Conservation (phyloP, 2,113 vertebrate genomes). For the Eretmochelys imbricata region DNA sequence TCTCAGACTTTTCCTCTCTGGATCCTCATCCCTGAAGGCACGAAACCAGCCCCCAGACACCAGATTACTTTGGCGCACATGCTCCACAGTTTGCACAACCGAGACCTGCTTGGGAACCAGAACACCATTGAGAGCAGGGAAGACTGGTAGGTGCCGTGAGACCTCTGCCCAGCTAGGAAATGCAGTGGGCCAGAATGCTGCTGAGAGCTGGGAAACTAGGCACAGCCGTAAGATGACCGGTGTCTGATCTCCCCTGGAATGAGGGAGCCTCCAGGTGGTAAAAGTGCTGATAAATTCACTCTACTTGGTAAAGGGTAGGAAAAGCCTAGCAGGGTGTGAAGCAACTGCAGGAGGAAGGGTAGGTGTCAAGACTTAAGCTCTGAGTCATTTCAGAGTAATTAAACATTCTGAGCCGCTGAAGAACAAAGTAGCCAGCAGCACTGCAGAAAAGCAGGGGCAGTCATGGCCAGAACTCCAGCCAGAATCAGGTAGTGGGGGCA, state of each 20-base stretch:
- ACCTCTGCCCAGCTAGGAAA: background rate
- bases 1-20: background rate
- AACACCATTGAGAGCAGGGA: background rate
- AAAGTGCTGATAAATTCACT: background rate
- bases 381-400: background rate
- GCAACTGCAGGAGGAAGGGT: background rate
- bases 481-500: background rate
- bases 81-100: background rate
- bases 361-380: background rate
- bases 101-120: background rate
- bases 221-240: background rate
- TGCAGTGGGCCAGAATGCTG: background rate
- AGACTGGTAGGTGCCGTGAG: background rate
- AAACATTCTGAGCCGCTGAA: background rate
- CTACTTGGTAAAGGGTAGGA: background rate
- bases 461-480: background rate
- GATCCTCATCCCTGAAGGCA: background rate
- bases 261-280: background rate
- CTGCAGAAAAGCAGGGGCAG: background rate
- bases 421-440: background rate
- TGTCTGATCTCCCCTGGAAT: background rate
- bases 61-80: background rate
- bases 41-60: background rate
- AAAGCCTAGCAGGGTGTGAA: background rate
- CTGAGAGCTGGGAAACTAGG: background rate